phyloP scores from a whole-genome alignment of 1,140 invertebrate species.

The Dufourea novaeangliae region DNA sequence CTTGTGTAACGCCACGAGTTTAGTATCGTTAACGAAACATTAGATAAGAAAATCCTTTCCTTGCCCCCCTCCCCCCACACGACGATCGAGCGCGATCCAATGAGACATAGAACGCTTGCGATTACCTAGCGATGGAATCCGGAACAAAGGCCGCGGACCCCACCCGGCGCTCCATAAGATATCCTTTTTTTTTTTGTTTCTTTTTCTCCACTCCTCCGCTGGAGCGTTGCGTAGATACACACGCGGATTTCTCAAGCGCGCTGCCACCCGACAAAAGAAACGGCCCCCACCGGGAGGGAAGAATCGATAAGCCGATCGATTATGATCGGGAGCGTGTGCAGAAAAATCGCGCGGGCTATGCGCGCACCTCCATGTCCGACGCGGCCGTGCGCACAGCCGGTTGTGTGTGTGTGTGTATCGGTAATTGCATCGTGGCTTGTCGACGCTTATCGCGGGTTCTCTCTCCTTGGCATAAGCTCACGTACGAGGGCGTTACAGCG shows the following conservation, averaged over 20 bases:
- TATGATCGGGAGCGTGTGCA: constrained; percentile 58
- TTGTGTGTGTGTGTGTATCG: constrained; percentile 62
- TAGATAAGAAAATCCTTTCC: background rate
- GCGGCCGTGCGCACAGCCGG: constrained; percentile 8
- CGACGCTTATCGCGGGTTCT: constrained; percentile 67
- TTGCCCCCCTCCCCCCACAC: no score
- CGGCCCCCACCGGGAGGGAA: constrained; percentile 1
- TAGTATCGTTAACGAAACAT: background rate
- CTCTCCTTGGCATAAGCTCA: constrained; percentile 65
- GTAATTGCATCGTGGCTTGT: constrained; percentile 67
- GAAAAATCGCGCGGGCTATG: constrained; percentile 48
- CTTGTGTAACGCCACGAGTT: no score
- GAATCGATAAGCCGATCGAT: constrained; percentile 63
- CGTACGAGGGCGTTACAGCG: constrained; percentile 63
- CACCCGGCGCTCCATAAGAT: constrained; percentile 5
- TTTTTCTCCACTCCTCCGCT: constrained; percentile 10
- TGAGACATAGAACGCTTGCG: constrained; percentile 9
- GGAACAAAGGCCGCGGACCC: constrained; percentile 39
- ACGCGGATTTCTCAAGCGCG: constrained; percentile 47
- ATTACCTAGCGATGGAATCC: constrained; percentile 30
- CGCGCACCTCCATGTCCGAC: constrained; percentile 34
- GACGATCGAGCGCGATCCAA: background rate
- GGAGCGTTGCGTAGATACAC: background rate
- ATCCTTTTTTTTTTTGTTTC: no score
- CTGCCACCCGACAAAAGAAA: constrained; percentile 52